Evolutionary conservation across 2,113 vertebrate genomes (phyloP).

Genomic region (Bettongia penicillata): DNA sequence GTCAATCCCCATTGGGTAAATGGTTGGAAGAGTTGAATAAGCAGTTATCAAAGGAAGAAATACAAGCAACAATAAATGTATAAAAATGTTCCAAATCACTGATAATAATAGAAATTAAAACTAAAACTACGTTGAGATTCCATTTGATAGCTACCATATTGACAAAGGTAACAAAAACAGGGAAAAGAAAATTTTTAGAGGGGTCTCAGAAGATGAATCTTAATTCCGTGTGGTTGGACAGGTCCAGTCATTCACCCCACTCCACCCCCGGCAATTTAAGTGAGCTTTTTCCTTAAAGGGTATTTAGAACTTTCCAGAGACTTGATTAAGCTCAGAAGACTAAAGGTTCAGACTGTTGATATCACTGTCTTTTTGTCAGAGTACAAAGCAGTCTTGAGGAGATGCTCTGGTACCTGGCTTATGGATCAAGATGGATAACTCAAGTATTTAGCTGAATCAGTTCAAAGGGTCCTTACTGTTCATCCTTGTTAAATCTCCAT

Average conservation of each 20-base stretch:
- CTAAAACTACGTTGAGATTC: not conserved
- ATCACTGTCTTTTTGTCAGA: not conserved
- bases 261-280: not conserved
- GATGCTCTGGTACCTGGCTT: not conserved
- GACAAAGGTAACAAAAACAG: not conserved
- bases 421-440: not conserved
- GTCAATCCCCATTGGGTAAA: not conserved
- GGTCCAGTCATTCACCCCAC: not conserved
- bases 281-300: not conserved
- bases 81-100: not conserved
- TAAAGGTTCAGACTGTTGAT: not conserved
- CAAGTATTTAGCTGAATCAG: not conserved
- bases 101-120: not conserved
- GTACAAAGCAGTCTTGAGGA: not conserved
- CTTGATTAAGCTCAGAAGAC: not conserved
- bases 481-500: not conserved
- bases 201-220: too few relatives aligned
- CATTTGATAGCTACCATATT: not conserved
- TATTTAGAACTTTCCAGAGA: not conserved
- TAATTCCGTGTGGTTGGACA: too few relatives aligned
- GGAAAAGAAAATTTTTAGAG: not conserved
- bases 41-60: not conserved
- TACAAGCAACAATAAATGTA: not conserved
- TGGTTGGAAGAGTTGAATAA: not conserved
- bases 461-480: not conserved